Percentiles rank a stretch among this genome's conserved stretches.
Conservation (phyloP, 2,797 vertebrate genomes). For the Tangara arthus region DNA sequence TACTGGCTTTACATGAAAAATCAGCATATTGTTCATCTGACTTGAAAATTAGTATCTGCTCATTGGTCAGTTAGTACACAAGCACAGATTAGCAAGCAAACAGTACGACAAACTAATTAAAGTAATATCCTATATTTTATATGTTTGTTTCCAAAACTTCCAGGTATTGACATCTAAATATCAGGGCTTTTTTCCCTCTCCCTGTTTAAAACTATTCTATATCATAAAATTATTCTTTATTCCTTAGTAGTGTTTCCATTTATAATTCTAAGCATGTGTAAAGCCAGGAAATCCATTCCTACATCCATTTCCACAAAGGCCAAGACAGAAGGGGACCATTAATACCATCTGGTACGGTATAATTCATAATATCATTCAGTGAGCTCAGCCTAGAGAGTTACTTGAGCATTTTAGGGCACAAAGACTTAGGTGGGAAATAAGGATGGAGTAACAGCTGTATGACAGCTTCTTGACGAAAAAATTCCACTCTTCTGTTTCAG, state of each 20-base stretch:
- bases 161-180: neutral
- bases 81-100: neutral
- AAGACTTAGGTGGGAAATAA: neutral
- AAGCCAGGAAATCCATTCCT: neutral
- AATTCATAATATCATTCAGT: neutral
- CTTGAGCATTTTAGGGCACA: neutral
- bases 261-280: neutral
- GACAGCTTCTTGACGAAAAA: neutral
- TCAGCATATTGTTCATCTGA: neutral
- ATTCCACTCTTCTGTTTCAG: neutral
- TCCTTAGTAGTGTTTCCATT: neutral
- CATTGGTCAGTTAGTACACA: neutral
- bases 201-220: neutral
- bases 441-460: neutral
- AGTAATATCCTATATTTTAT: neutral
- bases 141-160: neutral
- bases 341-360: neutral
- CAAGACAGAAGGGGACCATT: neutral
- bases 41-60: neutral
- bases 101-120: neutral
- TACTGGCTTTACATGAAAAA: neutral
- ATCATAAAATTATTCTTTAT: neutral
- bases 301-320: neutral
- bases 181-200: accelerated
- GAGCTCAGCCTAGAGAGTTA: neutral